Evolutionary conservation across 2,888 invertebrate genomes (phyloP), one percentile per base, ranked within the genome.

Genomic region (Hirtodrosophila alboralis): DNA sequence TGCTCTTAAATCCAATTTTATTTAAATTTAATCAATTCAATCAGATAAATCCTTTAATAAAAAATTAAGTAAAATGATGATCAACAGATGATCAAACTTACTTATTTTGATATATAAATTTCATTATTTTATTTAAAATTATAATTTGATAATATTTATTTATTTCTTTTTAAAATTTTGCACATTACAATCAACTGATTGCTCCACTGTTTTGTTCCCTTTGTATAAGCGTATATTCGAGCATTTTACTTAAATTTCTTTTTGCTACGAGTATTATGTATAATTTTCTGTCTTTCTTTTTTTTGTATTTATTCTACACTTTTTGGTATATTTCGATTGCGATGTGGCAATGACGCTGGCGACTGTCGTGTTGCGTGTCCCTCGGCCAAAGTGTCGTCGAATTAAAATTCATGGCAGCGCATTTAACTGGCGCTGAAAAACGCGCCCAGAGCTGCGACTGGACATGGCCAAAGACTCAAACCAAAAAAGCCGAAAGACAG

Each of bases 321-420:
- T 54, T 62, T 33, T 37, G 14, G 23, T 33, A 47, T 38, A 44
- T 58, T 56, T 45, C 49, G 62, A 44, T 68, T 28, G 63, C 34
- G 21, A 28, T 52, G n/a, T n/a, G 75, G 62, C 36, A 43, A 23
- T 57, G 18, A 52, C 45, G 16, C 26, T 44, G 70, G 57, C 75
- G 62, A 48, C 83, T 70, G 79, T 75, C 60, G 64, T 54, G 64
- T 75, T 70, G 75, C 70, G 83, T 81, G 83, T 70, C 63, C 76
- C 41, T 56, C 36, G 37, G 56, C 65, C 64, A 64, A 78, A 81
- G 77, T 84, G 78, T 75, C 78, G 78, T 84, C 84, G 81, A 84
- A 81, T 81, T 84, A 81, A 81, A 81, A 81, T 81, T 81, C 84
- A 81, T 81, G 74, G 75, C 77, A 69, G 71, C 78, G 84, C 61